Base-by-base conservation (phyloP, 53 echinoderm and acorn worm genomes). In the Holothuria leucospilota region DNA sequence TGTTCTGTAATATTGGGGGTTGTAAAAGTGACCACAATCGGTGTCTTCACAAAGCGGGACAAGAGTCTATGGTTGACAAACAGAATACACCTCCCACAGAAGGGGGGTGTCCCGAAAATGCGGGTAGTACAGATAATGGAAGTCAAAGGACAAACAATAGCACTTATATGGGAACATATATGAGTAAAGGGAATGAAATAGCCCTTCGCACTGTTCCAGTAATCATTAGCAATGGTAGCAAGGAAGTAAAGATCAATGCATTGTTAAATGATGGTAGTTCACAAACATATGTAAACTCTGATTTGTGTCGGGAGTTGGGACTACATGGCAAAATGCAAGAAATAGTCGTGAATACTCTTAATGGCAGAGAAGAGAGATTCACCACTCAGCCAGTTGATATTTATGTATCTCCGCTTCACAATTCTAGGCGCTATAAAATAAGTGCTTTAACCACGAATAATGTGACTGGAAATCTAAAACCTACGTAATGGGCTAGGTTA, bases 211-310 rank as follows among this genome's bases (percentile, higher is more conserved):
- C 42, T 28, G 69, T 84, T 42, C 85, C 69, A n/a, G 69, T 65
- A 13, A 28, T 67, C 13, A 51, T 65, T 8, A 40, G 69, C 12
- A 84, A 84, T 34, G 69, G 85, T n/a, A 13, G 8, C 3, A 69
- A 68, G 51, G 5, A 9, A 7, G 6, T 84, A n/a, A 49, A 68
- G 12, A 29, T 84, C 6, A 84, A 84, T 84, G 85, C 65, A 1
- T 28, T 84, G 30, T 34, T 84, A 8, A 68, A 84, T 84, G 85
- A 84, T 84, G 85, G 81, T 21, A 81, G 62, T 62, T 16, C 20
- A 28, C 81, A 81, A 62, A 81, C 58, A 20, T 81, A 81, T 24
- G 42, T 81, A 29, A 62, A 81, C 29, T 60, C 61, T 30, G 63
- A 62, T 15, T 18, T 61, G 20, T 29, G 61, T 20, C 61, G 61